phyloP scores from a whole-genome alignment of 2,113 vertebrate species.

The Terrapene triunguis region DNA sequence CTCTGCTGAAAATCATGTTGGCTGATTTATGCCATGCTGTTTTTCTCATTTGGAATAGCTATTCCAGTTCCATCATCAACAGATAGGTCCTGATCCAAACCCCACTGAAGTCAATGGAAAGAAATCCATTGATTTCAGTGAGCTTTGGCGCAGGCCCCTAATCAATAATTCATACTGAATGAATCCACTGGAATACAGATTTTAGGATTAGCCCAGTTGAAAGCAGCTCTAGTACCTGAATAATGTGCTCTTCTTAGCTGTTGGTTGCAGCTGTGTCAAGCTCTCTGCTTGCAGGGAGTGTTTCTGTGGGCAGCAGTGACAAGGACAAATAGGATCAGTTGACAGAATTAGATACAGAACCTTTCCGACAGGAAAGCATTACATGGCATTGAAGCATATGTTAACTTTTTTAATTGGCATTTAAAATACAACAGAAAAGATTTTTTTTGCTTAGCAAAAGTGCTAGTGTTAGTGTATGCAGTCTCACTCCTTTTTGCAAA shows the following conservation, averaged over 20 bases:
- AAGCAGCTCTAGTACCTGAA: neutral
- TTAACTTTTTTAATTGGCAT: neutral
- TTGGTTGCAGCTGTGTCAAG: neutral
- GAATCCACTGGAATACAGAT: neutral
- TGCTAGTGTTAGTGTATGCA: constrained; percentile 8
- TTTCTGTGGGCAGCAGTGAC: neutral
- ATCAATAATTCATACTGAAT: neutral
- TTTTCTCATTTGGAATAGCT: constrained; percentile 6
- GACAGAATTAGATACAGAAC: neutral
- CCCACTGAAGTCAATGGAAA: constrained; percentile 14
- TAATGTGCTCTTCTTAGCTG: neutral
- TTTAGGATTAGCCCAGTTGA: neutral
- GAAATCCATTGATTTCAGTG: neutral
- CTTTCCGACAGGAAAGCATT: neutral
- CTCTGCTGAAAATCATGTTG: constrained; percentile 56
- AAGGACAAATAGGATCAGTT: neutral
- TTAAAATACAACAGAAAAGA: neutral
- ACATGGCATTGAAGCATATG: neutral
- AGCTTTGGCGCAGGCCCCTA: constrained; percentile 8
- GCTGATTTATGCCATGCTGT: constrained; percentile 16
- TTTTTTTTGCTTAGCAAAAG: neutral
- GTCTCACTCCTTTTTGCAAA: constrained; percentile 9
- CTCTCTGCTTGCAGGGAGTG: neutral
- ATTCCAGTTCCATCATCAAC: neutral
- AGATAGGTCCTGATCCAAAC: neutral